Base-by-base conservation (phyloP, 1,140 invertebrate genomes). In the Rhyzopertha dominica region DNA sequence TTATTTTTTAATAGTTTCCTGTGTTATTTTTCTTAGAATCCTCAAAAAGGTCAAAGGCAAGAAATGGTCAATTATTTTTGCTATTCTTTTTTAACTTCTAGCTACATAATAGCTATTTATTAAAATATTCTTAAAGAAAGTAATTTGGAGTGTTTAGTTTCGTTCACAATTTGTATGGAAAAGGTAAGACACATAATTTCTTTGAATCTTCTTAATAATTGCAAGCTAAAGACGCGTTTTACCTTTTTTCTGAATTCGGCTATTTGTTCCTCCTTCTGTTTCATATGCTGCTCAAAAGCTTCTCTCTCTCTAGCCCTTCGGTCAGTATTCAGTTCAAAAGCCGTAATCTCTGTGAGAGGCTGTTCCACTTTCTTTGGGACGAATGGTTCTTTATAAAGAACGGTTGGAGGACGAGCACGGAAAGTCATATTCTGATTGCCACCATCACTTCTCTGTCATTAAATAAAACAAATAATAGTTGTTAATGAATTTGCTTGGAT, bases 351-450 rank as follows among this genome's bases (percentile, higher is more conserved):
- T 2, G 47, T 29, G 0, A 48, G 22, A 7, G 49, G 51, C n/a
- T 45, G 51, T 9, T 49, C 37, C 9, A 28, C 5, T 39, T 51
- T 66, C 32, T 65, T 59, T 4, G 75, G 74, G 25, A 69, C 54
- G 60, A 77, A 78, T 4, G 76, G 74, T 43, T 72, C 62, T 47
- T 71, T 68, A n/a, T 68, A 49, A 1, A 75, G 43, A 12, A 76
- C 71, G 4, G 44, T 57, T n/a, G 68, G 55, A 5, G 70, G 66
- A 34, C 63, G 56, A 3, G 76, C 75, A 50, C 69, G 68, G 54
- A 78, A 77, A 32, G 29, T 62, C 49, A 38, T 14, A 19, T 18
- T 9, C 19, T 35, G 3, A 34, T 19, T 20, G 17, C 48, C 18
- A 47, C 48, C 18, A 46, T 29, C 42, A 29, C 23, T 51, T 48